phyloP scores from a whole-genome alignment of 2,888 invertebrate genomes.

The Omphaloscelis lunosa region DNA sequence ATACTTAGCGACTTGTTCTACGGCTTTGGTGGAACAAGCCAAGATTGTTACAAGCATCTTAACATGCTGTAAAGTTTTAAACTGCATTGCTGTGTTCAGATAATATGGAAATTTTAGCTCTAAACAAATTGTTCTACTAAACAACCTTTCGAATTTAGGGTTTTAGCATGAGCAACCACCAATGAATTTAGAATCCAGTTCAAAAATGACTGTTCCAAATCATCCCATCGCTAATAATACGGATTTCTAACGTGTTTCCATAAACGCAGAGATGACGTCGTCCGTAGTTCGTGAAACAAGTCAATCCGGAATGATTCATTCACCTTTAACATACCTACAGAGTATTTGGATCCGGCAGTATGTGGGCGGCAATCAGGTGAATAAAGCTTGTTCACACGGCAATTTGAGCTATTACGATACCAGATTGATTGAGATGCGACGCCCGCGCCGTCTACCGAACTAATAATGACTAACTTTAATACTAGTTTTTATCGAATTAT shows the following conservation, averaged over 20 bases:
- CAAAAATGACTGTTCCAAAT: slow-evolving; percentile 36
- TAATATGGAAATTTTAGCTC: slow-evolving; percentile 4
- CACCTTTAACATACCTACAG: slow-evolving; percentile 68
- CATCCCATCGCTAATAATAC: slow-evolving; percentile 58
- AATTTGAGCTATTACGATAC: slow-evolving; percentile 79
- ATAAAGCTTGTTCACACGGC: slow-evolving; percentile 79
- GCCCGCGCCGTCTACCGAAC: slow-evolving; percentile 70
- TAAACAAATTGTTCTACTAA: slow-evolving; percentile 13
- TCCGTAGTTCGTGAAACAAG: slow-evolving; percentile 63
- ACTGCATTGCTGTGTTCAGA: slow-evolving; percentile 39
- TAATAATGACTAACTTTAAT: slow-evolving; percentile 69
- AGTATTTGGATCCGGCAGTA: slow-evolving; percentile 71
- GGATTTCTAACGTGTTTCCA: slow-evolving; percentile 59
- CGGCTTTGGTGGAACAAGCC: slow-evolving; percentile 64
- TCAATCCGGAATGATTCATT: slow-evolving; percentile 74
- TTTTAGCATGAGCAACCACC: slow-evolving; percentile 16
- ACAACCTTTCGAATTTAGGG: background rate
- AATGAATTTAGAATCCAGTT: slow-evolving; percentile 26
- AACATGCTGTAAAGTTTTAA: slow-evolving; percentile 61
- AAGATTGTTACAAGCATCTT: slow-evolving; percentile 66
- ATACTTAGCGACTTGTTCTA: slow-evolving; percentile 74
- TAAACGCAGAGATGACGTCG: slow-evolving; percentile 69
- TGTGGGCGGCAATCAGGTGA: slow-evolving; percentile 82
- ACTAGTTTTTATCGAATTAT: slow-evolving; percentile 68
- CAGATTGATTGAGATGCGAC: slow-evolving; percentile 77